These are phyloP conservation scores for Strongylocentrotus purpuratus DNA, from an alignment of 35 echinoderm and acorn worm genomes.

Conservation along the genomic window DNA sequence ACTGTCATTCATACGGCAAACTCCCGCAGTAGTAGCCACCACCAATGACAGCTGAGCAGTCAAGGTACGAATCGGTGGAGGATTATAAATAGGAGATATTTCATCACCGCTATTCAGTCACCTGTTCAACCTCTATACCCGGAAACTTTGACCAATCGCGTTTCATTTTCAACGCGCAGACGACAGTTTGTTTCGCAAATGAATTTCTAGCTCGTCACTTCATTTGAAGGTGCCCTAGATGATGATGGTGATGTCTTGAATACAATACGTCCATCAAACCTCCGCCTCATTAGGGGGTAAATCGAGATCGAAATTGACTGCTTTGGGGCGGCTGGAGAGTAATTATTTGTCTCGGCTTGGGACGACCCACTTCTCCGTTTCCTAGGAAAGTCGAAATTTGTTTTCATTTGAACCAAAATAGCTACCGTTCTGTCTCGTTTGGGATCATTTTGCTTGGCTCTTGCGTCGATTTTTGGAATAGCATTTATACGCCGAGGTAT, in stretches of 20 bases:
- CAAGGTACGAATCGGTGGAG: background rate
- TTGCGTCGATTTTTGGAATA: background rate
- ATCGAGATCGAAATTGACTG: constrained; percentile 17
- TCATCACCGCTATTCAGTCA: background rate
- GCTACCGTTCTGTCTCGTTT: background rate
- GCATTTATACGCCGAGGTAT: background rate
- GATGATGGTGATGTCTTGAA: background rate
- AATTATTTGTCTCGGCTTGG: background rate
- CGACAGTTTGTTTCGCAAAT: background rate
- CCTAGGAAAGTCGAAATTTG: background rate
- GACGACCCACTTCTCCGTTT: background rate
- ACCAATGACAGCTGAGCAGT: background rate
- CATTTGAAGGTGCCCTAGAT: background rate
- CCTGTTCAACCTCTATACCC: background rate
- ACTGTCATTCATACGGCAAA: background rate
- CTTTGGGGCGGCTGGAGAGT: background rate
- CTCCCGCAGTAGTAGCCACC: background rate
- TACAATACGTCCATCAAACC: background rate
- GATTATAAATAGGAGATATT: constrained; percentile 13
- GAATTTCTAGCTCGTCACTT: background rate
- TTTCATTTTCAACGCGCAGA: background rate
- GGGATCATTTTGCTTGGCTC: background rate
- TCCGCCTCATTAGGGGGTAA: background rate
- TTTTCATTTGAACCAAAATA: background rate
- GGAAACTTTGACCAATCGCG: background rate